Base-by-base conservation (phyloP, 2,113 vertebrate genomes). In the Erythrocercus mccallii region DNA sequence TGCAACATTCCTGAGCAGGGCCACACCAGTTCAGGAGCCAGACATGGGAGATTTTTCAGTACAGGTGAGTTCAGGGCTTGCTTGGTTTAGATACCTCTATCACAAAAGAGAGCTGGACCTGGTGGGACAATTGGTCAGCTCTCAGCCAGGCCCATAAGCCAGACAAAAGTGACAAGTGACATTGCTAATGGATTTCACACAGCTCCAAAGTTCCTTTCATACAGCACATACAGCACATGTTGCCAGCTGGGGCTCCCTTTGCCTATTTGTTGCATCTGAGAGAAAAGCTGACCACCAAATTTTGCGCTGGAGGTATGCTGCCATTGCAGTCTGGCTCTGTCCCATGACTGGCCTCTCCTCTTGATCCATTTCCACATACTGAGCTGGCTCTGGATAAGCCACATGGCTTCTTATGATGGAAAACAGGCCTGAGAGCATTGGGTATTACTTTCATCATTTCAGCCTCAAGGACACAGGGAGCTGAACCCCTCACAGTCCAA, bases 41-140 rank as follows among this genome's bases (percentile, higher is more conserved):
- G 30, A 35, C 0, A 0, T 8, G 20, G 35, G 38, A 92, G 65
- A 24, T 1, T 0, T 14, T 77, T 71, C 47, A 47, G 33, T 42
- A 62, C 19, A 25, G n/a, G 16, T 42, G 50, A 78, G 35, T 30
- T 66, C 56, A 87, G 61, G 12, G 18, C 7, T 62, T 45, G 17
- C 54, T 77, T 78, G 25, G 31, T 65, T 86, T 57, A 74, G 27
- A 51, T 25, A 42, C 15, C 25, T 28, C 54, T 51, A 4, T 19
- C 25, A 87, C 56, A 50, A 28, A 65, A 57, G 37, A 76, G 21
- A 86, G 40, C 33, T 77, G 80, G 18, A 68, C n/a, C 40, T 57
- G 40, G 11, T 68, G 37, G 64, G 54, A 53, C 40, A 44, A 31
- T 30, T 17, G 9, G 35, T 60, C 64, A 86, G 31, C 28, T 78